A percentile compares a stretch with the other conserved stretches of the same genome.
phyloP scores from a whole-genome alignment of 2,113 vertebrate species.

The Craseonycteris thonglongyai region DNA sequence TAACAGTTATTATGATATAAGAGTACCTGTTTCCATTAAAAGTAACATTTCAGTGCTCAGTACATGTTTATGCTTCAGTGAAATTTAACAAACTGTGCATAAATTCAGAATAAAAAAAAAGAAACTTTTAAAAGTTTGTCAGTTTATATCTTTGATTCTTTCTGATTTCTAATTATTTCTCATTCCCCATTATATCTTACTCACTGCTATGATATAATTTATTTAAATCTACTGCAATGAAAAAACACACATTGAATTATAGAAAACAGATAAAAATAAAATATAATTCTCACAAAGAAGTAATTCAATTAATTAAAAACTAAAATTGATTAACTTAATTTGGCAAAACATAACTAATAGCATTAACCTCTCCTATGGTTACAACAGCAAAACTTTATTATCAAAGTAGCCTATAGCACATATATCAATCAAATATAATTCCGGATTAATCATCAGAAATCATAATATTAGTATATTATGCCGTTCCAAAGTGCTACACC shows the following conservation, averaged over 20 bases:
- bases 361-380: neutral
- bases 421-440: neutral
- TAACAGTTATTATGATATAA: conserved; percentile 22
- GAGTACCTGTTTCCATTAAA: conserved; percentile 48
- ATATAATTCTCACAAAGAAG: neutral
- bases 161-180: neutral
- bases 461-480: neutral
- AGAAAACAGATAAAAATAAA: neutral
- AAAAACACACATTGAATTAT: neutral
- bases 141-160: neutral
- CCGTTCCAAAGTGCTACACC: neutral
- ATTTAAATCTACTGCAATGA: neutral
- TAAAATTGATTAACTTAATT: neutral
- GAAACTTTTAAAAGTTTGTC: neutral
- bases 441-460: neutral
- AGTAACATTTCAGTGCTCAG: neutral
- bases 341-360: neutral
- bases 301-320: neutral
- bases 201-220: neutral
- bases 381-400: neutral
- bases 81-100: neutral
- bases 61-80: neutral
- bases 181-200: neutral
- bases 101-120: neutral
- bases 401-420: neutral